These are phyloP conservation scores for Tetranychus cinnabarinus DNA, from an alignment of 1,140 invertebrate species.

Conservation along the genomic window DNA sequence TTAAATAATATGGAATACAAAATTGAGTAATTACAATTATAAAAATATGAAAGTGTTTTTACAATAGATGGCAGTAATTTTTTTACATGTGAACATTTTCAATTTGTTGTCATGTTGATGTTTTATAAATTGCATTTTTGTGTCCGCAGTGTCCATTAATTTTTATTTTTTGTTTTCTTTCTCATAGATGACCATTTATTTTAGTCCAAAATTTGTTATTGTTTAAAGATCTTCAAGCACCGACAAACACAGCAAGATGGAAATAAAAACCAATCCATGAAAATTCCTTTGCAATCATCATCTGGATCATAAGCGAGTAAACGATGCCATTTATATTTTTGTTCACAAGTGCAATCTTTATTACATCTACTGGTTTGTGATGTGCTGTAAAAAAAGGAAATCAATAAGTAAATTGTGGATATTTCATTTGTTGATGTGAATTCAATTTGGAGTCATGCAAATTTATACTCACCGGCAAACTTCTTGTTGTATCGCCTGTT, in stretches of 20 bases:
- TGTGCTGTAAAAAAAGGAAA: background rate
- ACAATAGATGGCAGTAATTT: too few relatives aligned
- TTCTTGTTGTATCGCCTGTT: conserved; percentile 83
- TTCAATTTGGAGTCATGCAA: background rate
- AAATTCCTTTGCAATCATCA: conserved; percentile 77
- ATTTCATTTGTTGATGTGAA: background rate
- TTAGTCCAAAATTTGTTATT: background rate
- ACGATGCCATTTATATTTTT: conserved; percentile 68
- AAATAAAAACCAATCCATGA: conserved; percentile 87
- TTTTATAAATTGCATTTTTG: too few relatives aligned
- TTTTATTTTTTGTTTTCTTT: too few relatives aligned
- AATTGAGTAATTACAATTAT: too few relatives aligned
- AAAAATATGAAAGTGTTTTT: too few relatives aligned
- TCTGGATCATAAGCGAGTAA: conserved; percentile 70
- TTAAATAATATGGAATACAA: too few relatives aligned
- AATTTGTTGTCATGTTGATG: too few relatives aligned
- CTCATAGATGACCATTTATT: too few relatives aligned
- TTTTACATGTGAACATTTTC: too few relatives aligned
- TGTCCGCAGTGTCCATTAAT: too few relatives aligned
- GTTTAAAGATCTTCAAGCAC: conserved; percentile 23
- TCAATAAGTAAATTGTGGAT: background rate
- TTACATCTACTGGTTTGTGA: conserved; percentile 48
- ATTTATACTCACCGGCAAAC: conserved; percentile 50
- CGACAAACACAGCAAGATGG: conserved; percentile 75
- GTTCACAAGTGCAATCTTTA: conserved; percentile 62